phyloP scores from a whole-genome alignment of 2,797 vertebrate species.

The Hippopotamyrus pictus region DNA sequence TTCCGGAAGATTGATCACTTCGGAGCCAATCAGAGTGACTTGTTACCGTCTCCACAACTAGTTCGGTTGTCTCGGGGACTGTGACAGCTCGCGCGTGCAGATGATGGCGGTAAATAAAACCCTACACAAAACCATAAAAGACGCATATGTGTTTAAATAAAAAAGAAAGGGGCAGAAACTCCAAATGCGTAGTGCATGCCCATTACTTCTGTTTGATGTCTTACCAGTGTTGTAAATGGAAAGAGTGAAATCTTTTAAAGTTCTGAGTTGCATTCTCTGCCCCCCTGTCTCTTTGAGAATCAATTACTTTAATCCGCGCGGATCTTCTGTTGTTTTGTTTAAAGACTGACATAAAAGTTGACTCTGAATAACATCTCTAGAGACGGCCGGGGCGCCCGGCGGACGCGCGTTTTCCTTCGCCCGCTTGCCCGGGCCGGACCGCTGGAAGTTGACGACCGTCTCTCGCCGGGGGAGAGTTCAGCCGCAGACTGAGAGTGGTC shows the following conservation, averaged over 20 bases:
- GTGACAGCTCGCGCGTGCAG: conserved; percentile 77
- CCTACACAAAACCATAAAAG: conserved; percentile 28
- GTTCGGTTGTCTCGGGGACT: conserved; percentile 57
- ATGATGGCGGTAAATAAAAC: conserved; percentile 76
- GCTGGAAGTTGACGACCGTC: conserved; percentile 21
- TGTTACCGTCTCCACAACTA: conserved; percentile 20
- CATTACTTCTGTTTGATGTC: not conserved
- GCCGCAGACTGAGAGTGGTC: conserved; percentile 51
- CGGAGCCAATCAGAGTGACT: conserved; percentile 35
- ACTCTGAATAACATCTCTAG: conserved; percentile 9
- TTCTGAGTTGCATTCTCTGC: conserved; percentile 11
- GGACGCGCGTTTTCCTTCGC: not conserved
- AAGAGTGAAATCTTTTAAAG: conserved; percentile 16
- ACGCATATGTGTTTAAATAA: conserved; percentile 14
- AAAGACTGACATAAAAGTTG: conserved; percentile 36
- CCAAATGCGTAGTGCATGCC: not conserved
- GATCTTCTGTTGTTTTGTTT: conserved; percentile 33
- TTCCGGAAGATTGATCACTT: conserved; percentile 11
- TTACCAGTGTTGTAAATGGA: not conserved
- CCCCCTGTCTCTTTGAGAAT: conserved; percentile 9
- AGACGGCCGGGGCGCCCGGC: conserved; percentile 11
- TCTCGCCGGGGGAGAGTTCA: conserved; percentile 21
- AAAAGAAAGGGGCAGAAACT: not conserved
- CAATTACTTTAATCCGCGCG: conserved; percentile 29
- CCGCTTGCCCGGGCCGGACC: conserved; percentile 9